phyloP scores from a whole-genome alignment of 2,888 invertebrate genomes.

The Coenonympha glycerion region DNA sequence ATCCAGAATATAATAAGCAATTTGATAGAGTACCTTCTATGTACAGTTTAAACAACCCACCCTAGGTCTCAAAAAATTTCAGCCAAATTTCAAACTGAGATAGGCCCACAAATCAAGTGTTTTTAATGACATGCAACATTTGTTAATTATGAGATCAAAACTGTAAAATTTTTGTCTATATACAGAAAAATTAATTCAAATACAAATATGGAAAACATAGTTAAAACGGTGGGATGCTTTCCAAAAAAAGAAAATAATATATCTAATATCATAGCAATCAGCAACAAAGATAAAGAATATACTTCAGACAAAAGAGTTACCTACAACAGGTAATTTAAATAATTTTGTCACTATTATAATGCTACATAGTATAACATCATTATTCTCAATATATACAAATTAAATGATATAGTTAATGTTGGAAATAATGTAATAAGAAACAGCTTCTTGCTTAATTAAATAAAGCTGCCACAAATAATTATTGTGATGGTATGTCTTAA shows the following conservation, averaged over 20 bases:
- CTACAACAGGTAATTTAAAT: not conserved
- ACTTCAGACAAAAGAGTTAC: not conserved
- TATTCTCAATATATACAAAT: slow-evolving; percentile 5
- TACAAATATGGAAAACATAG: slow-evolving; percentile 16
- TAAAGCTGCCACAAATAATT: slow-evolving; percentile 24
- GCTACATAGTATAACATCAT: not conserved
- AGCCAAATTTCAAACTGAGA: too few species aligned
- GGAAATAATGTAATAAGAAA: not conserved
- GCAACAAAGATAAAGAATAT: not conserved
- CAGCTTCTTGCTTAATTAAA: slow-evolving; percentile 3
- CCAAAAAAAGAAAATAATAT: not conserved
- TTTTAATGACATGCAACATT: not conserved
- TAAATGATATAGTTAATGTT: not conserved
- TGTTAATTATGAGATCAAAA: slow-evolving; percentile 19
- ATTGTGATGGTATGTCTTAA: slow-evolving; percentile 20
- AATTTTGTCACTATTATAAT: not conserved
- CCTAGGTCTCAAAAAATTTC: too few species aligned
- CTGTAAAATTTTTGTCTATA: too few species aligned
- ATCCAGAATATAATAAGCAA: too few species aligned
- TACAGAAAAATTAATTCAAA: too few species aligned
- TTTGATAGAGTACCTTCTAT: too few species aligned
- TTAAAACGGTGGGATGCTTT: slow-evolving; percentile 24
- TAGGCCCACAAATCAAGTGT: too few species aligned
- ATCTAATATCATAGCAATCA: not conserved
- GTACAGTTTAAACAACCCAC: too few species aligned